These are phyloP conservation scores for Muscidifurax raptorellus DNA, from an alignment of 1,140 invertebrate genomes.

Conservation along the genomic window DNA sequence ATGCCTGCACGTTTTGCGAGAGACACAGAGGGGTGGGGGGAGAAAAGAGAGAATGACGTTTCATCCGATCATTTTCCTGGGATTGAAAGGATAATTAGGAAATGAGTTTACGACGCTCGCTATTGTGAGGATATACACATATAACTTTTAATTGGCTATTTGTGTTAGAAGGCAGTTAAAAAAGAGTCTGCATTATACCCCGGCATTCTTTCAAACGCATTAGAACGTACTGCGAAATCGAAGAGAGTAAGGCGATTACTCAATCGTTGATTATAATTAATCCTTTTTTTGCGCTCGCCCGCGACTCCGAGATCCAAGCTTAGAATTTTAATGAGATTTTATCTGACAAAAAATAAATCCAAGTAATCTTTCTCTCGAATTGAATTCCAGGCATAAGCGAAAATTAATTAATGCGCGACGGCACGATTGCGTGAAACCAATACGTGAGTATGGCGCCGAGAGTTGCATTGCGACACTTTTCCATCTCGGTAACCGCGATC, in stretches of 20 bases:
- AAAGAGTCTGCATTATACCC: neutral
- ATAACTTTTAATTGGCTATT: conserved; percentile 11
- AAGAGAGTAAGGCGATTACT: no score
- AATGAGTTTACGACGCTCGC: neutral
- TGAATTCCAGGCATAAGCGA: neutral
- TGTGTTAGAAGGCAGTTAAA: neutral
- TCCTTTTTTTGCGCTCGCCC: no score
- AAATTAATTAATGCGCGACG: conserved; percentile 21
- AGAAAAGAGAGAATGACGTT: neutral
- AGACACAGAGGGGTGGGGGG: no score
- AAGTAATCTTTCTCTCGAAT: neutral
- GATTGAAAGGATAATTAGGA: neutral
- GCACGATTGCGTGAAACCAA: no score
- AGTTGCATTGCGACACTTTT: neutral
- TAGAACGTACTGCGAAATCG: no score
- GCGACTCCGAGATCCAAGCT: no score
- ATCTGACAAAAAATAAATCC: neutral
- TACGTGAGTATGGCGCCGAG: neutral
- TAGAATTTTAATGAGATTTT: neutral
- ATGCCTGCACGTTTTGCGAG: neutral
- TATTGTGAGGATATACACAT: neutral
- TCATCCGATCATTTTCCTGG: neutral
- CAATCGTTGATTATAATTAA: no score
- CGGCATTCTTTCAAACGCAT: neutral
- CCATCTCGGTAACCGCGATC: neutral